A percentile compares a stretch with the other conserved stretches of the same genome.
Conservation (phyloP, 2,888 invertebrate species). For the Dusona sp. region DNA sequence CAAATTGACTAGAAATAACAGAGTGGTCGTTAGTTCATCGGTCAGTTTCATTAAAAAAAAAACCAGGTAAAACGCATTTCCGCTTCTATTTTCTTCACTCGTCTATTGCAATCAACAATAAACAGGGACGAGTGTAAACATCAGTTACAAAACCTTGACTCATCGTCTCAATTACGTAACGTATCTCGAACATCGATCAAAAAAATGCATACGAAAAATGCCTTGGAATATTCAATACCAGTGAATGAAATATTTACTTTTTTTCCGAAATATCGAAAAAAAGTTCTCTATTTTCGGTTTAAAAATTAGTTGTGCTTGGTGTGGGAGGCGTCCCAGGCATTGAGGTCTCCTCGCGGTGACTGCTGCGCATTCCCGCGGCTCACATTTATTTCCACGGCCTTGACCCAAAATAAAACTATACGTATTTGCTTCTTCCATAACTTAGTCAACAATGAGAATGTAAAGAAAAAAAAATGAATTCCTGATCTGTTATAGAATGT, state of each 20-base stretch:
- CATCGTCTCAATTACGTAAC: neutral
- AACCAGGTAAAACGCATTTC: too few species aligned
- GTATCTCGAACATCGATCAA: neutral
- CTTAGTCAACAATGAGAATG: neutral
- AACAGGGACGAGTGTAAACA: neutral
- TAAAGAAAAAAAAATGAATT: neutral
- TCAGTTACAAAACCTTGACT: neutral
- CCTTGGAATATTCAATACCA: neutral
- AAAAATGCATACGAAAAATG: neutral
- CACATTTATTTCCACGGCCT: constrained; percentile 69
- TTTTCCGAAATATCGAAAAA: neutral
- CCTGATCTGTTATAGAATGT: neutral
- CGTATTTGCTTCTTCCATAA: constrained; percentile 42
- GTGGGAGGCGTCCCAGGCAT: constrained; percentile 51
- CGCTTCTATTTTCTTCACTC: neutral
- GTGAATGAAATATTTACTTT: constrained; percentile 19
- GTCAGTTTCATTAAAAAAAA: neutral
- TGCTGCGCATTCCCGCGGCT: constrained; percentile 53
- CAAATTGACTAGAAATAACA: neutral
- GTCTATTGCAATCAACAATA: neutral
- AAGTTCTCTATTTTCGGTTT: neutral
- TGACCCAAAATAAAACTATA: constrained; percentile 67
- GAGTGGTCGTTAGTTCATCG: neutral
- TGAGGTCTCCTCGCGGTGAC: constrained; percentile 61
- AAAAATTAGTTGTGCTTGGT: neutral